Evolutionary conservation across 92 coral and sea anemone genomes (phyloP).

Genomic region (Bergia puertoricense): DNA sequence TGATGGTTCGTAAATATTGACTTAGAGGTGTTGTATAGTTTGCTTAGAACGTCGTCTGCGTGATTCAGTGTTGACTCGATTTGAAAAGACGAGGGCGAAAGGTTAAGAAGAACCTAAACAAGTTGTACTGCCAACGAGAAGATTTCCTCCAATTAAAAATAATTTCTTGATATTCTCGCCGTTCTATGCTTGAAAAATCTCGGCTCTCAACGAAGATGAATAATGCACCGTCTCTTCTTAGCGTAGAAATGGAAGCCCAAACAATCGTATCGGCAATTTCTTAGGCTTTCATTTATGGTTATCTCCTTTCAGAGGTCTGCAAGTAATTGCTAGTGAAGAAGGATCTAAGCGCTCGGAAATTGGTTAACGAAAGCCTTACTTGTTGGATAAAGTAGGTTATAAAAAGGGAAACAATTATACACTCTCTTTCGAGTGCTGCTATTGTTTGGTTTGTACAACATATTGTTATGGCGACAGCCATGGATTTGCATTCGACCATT

Average conservation of each 20-base stretch:
- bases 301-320: background rate
- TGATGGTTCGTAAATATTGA: constrained; percentile 7
- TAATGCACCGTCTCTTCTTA: background rate
- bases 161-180: background rate
- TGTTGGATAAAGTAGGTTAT: background rate
- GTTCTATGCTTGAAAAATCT: background rate
- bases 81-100: background rate
- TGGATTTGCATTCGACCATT: constrained; percentile 25
- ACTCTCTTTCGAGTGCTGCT: background rate
- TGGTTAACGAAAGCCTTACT: background rate
- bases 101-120: constrained; percentile 7
- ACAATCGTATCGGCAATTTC: background rate
- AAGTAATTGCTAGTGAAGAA: background rate
- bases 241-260: background rate
- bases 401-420: constrained; percentile 9
- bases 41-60: background rate
- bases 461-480: constrained; percentile 33
- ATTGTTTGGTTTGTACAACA: constrained; percentile 26
- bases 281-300: background rate
- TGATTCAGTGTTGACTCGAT: background rate
- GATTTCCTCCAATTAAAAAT: background rate
- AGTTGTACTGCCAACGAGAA: background rate
- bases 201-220: background rate
- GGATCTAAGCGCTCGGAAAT: background rate
- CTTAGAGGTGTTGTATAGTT: background rate